Base-by-base conservation (phyloP, 1,140 invertebrate genomes). In the Drosophila ficusphila region DNA sequence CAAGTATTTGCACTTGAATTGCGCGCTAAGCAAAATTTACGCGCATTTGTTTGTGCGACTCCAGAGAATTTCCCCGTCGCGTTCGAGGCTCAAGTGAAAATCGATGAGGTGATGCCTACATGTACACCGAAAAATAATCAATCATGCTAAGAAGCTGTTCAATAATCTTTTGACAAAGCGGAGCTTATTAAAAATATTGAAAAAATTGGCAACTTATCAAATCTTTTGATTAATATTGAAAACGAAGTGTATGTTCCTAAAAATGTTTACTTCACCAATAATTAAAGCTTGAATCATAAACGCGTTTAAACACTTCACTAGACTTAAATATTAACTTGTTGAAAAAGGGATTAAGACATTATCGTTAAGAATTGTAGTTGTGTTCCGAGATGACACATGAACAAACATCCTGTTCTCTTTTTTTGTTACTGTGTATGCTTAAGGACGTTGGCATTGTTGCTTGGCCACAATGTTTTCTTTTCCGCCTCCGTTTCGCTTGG, bases 21-120 rank as follows among this genome's bases (percentile, higher is more conserved):
- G 73, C 73, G 83, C 74, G 82, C 83, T 83, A 88, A 89, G 82
- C 82, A 65, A 89, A 88, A 89, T 86, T 88, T 89, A 83, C 82
- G 82, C 82, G 83, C 82, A 82, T 88, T 88, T 88, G 82, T 81
- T 88, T 88, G 82, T 70, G 60, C 68, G 82, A 62, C 76, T 86
- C 62, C 57, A 60, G 76, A 81, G 82, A 81, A 60, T 76, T 86
- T 23, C 57, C 65, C 60, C 36, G 42, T 42, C 69, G 64, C 75
- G 53, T 75, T 83, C 64, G 47, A 57, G 56, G 34, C 47, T 85
- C 76, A 88, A 86, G 81, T 86, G 81, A 86, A 86, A 86, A 86
- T 86, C 81, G 81, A 86, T 86, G 76, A 48, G 62, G 39, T 64
- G 61, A 57, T 38, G 60, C 60, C 56, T 46, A 46, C 60, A 38